Evolutionary conservation across 2,113 vertebrate species (phyloP), one percentile per base, ranked within the genome.

Genomic region (Neolamprologus longior): DNA sequence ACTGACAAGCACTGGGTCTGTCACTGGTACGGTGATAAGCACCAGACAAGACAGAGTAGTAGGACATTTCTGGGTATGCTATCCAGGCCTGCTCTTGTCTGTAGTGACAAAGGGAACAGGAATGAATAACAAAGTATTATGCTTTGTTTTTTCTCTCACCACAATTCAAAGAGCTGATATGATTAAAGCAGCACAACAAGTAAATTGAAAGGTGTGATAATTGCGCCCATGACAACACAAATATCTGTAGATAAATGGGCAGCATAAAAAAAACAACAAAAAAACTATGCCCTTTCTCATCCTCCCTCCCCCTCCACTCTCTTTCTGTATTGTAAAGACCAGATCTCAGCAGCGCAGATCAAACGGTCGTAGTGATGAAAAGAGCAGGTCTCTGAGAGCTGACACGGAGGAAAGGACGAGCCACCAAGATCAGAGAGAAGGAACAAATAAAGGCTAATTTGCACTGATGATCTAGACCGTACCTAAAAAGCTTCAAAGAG

Each of bases 351-450:
- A 47, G 58, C 55, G 73, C 88, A 87, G 86, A 95, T 95, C 94
- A 94, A 95, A 94, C 87, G 40, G 55, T 28, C 14, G 19, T 54
- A 47, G 82, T 71, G 89, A 95, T 94, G 93, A 94, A 95, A 94
- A 93, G 92, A 91, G 87, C 92, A 92, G 83, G 92, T 92, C 92
- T 94, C 89, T 7, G 47, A 54, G 91, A 84, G 83, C 81, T 84
- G 88, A 66, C 45, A 47, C 84, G 76, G 80, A 82, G 73, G 81
- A 90, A 61, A 61, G 71, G 87, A 85, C 17, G 28, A 83, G 78
- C 78, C 15, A 53, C 53, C 37, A 82, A 91, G 92, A 95, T 95
- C 92, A 95, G 87, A 94, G 87, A 82, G 84, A 80, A 52, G 86
- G 82, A 83, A 83, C 83, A 91, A 92, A 94, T 91, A 83, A 87